Evolutionary conservation across 1,140 invertebrate genomes (phyloP).

Genomic region (Cydia amplana): DNA sequence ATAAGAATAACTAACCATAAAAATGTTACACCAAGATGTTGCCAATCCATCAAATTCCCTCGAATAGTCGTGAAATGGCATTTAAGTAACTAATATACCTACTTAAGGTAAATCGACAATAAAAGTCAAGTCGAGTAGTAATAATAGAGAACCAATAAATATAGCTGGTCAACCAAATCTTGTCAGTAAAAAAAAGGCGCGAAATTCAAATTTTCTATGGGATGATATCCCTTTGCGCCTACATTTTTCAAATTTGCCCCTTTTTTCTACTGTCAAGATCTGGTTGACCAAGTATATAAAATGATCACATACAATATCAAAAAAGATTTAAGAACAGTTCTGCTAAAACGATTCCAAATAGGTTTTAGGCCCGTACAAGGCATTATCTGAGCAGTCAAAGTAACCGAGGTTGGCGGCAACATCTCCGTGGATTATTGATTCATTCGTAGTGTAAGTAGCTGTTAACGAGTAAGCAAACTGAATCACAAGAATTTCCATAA

Average conservation of each 20-base stretch:
- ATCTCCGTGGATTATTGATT: conserved; percentile 46
- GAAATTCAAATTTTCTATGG: no score
- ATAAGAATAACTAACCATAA: conserved; percentile 28
- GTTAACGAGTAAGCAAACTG: conserved; percentile 27
- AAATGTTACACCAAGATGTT: conserved; percentile 55
- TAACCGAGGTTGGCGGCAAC: conserved; percentile 42
- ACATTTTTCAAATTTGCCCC: no score
- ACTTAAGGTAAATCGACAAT: neutral
- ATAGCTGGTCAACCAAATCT: no score
- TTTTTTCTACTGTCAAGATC: no score
- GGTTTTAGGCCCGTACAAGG: no score
- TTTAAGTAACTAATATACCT: neutral
- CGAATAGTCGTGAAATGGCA: neutral
- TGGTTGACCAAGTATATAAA: no score
- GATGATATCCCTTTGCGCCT: no score
- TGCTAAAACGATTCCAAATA: no score
- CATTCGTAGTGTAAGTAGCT: conserved; percentile 40
- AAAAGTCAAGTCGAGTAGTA: neutral
- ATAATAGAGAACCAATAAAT: neutral
- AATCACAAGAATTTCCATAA: conserved; percentile 43
- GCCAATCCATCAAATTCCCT: conserved; percentile 34
- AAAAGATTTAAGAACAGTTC: neutral
- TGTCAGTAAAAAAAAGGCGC: no score
- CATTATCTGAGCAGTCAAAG: conserved; percentile 4
- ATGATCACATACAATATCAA: neutral